Conservation (phyloP, 2,888 invertebrate genomes). For the Polylopha cassiicola region DNA sequence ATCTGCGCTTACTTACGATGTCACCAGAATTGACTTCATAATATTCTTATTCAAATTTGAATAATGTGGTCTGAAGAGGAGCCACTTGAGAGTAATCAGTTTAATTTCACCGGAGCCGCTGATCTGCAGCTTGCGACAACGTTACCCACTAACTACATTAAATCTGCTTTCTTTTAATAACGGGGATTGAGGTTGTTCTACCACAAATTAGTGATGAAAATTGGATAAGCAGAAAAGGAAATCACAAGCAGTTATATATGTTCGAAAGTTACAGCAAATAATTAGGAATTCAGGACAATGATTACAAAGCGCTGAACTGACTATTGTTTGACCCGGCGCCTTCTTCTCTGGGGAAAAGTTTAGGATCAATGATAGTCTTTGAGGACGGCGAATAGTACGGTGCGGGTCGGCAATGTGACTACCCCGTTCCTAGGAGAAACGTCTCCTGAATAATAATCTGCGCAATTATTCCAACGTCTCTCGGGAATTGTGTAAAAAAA, state of each 20-base stretch:
- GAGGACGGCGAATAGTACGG: conserved; percentile 26
- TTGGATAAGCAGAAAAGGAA: no score
- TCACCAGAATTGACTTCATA: conserved; percentile 42
- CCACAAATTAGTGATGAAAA: no score
- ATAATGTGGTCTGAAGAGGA: conserved; percentile 44
- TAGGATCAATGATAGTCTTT: conserved; percentile 29
- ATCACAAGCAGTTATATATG: no score
- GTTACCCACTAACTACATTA: conserved; percentile 4
- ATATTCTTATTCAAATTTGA: conserved; percentile 49
- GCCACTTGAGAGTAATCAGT: conserved; percentile 40
- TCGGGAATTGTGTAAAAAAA: conserved; percentile 36
- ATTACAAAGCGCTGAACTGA: no score
- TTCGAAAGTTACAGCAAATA: no score
- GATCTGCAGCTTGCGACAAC: conserved; percentile 6
- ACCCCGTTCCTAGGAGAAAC: conserved; percentile 32
- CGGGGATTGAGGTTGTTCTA: no score
- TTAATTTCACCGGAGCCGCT: conserved; percentile 32
- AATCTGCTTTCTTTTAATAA: not conserved
- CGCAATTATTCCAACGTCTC: conserved; percentile 32
- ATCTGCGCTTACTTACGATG: conserved; percentile 34
- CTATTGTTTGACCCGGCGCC: conserved; percentile 2
- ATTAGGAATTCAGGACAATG: no score
- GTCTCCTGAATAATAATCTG: conserved; percentile 45
- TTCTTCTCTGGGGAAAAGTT: conserved; percentile 26
- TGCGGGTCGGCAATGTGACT: conserved; percentile 36